A percentile compares a stretch with the other conserved stretches of the same genome.
These are phyloP conservation scores for Maniola hyperantus DNA, from an alignment of 2,888 invertebrate species.

Conservation along the genomic window DNA sequence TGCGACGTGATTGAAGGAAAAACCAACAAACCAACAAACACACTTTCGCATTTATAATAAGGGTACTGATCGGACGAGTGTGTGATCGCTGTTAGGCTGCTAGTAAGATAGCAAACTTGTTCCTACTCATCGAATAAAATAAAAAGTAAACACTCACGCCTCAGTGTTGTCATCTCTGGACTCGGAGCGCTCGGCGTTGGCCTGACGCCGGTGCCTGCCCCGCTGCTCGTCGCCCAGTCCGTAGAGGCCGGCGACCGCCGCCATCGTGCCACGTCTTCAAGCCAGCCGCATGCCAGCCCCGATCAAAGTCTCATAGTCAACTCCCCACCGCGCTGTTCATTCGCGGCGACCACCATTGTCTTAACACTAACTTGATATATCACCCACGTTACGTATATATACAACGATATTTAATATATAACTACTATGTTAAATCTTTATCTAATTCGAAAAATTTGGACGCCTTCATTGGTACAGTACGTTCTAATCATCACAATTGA, in stretches of 20 bases:
- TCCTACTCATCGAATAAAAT: too few species aligned
- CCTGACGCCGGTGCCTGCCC: conserved; percentile 76
- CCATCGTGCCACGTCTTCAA: conserved; percentile 79
- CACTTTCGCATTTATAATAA: too few species aligned
- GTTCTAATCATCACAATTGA: conserved; percentile 70
- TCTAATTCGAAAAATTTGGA: conserved; percentile 72
- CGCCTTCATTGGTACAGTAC: conserved; percentile 73
- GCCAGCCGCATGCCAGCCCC: conserved; percentile 45
- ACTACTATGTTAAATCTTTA: conserved; percentile 48
- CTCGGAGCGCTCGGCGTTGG: conserved; percentile 86
- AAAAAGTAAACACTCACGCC: conserved; percentile 70
- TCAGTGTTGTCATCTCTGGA: conserved; percentile 81
- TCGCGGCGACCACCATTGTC: conserved; percentile 37
- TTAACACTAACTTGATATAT: conserved; percentile 10
- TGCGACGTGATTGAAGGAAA: too few species aligned
- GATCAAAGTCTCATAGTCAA: conserved; percentile 50
- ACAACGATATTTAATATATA: conserved; percentile 30
- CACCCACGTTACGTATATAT: conserved; percentile 11
- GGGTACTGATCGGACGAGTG: too few species aligned
- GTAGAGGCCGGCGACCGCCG: conserved; percentile 90
- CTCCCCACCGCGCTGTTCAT: conserved; percentile 40
- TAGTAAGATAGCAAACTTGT: too few species aligned
- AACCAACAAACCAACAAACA: too few species aligned
- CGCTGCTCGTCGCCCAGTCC: conserved; percentile 90
- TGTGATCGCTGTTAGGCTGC: too few species aligned